Base-by-base conservation (phyloP, 2,113 vertebrate genomes). In the Hystrix brachyura region DNA sequence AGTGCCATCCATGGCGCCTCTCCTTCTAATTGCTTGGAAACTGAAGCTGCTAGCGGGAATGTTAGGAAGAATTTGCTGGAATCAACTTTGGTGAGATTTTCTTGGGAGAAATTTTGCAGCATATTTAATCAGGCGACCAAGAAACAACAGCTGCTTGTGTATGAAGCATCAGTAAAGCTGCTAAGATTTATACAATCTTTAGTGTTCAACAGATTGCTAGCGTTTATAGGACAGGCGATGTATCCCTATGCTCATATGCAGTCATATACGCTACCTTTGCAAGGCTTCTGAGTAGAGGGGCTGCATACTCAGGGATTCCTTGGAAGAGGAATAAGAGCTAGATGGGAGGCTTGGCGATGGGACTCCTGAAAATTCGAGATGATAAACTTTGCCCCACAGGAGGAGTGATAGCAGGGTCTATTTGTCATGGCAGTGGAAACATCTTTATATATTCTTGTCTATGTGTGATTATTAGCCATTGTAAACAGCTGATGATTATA, bases 81-180 rank as follows among this genome's bases (percentile, higher is more conserved):
- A 98, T 98, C 94, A 95, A 95, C 92, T 97, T 95, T 92, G 90
- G 96, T 97, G 97, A 97, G 97, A 98, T 97, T 98, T 98, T 96
- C 97, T 97, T 95, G 95, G 82, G 96, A 97, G 92, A 97, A 97
- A 97, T 97, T 97, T 91, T 95, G 43, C 72, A 96, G 95, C 96
- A 97, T 97, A 98, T 98, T 98, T 98, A 97, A 98, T 97, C 96
- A 97, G 95, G 78, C 97, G 64, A 97, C 95, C 94, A 96, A 98
- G 98, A 98, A 98, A 96, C 95, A 98, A 97, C 97, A 98, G 96
- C 97, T 98, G 97, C 96, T 98, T 97, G 97, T 98, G 96, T 98
- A 98, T 98, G 96, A 97, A 97, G 97, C 98, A 98, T 97, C 97
- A 91, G 97, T 91, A 95, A 98, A 98, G 74, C 97, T 97, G 96